Evolutionary conservation across 2,888 invertebrate genomes (phyloP).

Genomic region (Cataglyphis cursor): DNA sequence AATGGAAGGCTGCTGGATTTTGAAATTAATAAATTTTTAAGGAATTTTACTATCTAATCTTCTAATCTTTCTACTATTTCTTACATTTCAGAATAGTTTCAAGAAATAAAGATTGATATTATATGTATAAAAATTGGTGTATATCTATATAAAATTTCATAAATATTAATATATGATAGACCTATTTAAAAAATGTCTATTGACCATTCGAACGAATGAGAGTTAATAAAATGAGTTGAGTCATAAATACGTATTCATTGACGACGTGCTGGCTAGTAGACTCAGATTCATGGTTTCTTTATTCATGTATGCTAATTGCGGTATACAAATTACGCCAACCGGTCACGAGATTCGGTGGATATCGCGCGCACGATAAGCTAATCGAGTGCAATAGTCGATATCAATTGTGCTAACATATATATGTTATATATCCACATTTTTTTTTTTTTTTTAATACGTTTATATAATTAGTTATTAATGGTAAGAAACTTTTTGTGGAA

Average conservation of each 20-base stretch:
- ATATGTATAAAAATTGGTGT: too few relatives aligned
- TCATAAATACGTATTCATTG: slow-evolving; percentile 69
- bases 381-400: slow-evolving; percentile 43
- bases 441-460: background rate
- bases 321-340: slow-evolving; percentile 66
- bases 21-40: slow-evolving; percentile 17
- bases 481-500: background rate
- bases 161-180: background rate
- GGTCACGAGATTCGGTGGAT: slow-evolving; percentile 70
- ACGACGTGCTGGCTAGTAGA: slow-evolving; percentile 54
- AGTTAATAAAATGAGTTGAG: slow-evolving; percentile 31
- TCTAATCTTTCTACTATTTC: background rate
- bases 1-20: slow-evolving; percentile 11
- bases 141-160: background rate
- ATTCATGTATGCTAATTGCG: slow-evolving; percentile 76
- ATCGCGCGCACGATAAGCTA: slow-evolving; percentile 28
- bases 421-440: background rate
- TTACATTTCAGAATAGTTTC: background rate
- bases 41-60: background rate
- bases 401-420: background rate
- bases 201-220: background rate
- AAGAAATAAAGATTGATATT: background rate
- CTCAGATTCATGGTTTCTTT: slow-evolving; percentile 73
- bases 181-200: background rate
- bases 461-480: background rate